phyloP scores from a whole-genome alignment of 1,140 invertebrate species.

The Neodiprion lecontei region DNA sequence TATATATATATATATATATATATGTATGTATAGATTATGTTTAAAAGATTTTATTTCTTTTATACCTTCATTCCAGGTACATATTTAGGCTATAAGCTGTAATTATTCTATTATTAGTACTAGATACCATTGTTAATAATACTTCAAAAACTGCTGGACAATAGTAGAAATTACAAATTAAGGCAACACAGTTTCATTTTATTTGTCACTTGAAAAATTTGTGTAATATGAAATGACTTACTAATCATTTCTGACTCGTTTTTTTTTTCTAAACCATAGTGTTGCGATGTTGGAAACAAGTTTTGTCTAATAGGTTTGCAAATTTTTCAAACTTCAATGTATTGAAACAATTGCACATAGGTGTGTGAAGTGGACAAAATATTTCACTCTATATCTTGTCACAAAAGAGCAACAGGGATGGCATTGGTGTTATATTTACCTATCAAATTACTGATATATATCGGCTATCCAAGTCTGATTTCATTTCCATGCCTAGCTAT shows the following conservation, averaged over 20 bases:
- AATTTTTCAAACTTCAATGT: too few species aligned
- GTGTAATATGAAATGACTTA: neutral
- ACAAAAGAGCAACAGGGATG: conserved; percentile 9
- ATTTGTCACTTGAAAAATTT: conserved; percentile 2
- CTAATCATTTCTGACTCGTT: too few species aligned
- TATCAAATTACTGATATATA: too few species aligned
- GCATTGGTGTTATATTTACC: neutral
- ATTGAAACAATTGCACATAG: too few species aligned
- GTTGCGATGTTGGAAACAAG: too few species aligned
- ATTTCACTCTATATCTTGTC: neutral
- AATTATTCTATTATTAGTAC: neutral
- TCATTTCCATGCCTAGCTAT: neutral
- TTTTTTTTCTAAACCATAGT: too few species aligned
- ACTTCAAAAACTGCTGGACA: conserved; percentile 1
- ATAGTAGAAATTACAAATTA: neutral
- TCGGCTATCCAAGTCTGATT: neutral
- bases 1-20: too few species aligned
- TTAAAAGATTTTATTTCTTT: neutral
- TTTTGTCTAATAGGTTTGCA: too few species aligned
- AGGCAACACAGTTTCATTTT: conserved; percentile 3
- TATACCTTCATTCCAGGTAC: neutral
- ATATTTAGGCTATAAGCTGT: conserved; percentile 2
- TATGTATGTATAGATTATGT: neutral
- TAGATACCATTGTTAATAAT: neutral
- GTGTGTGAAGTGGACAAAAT: neutral